Conservation (phyloP, 2,797 vertebrate species). For the Thamnophis elegans region DNA sequence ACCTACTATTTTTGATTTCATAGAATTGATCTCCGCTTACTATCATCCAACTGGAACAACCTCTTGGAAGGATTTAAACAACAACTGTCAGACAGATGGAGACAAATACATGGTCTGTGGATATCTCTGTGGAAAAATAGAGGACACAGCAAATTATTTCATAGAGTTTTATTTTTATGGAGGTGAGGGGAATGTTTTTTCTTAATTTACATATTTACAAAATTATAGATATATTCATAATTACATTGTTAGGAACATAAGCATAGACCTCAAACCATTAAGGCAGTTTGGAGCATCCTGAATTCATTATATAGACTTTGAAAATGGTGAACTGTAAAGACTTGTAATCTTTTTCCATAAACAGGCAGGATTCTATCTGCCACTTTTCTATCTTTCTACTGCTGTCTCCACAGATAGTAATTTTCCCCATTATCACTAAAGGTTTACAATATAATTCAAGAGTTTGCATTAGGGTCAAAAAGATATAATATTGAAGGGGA, state of each 20-base stretch:
- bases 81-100: slow-evolving; percentile 23
- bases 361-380: neutral
- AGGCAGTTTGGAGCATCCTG: neutral
- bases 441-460: neutral
- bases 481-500: neutral
- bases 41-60: neutral
- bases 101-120: slow-evolving; percentile 1
- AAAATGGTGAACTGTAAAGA: neutral
- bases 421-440: neutral
- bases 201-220: neutral
- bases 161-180: neutral
- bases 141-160: neutral
- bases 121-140: neutral
- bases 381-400: neutral
- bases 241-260: neutral
- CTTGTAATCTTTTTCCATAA: neutral
- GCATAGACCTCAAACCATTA: neutral
- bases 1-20: neutral
- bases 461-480: neutral
- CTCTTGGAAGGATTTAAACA: neutral
- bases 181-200: neutral
- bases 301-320: neutral
- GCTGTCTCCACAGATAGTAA: neutral
- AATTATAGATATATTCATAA: neutral
- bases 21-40: neutral